Evolutionary conservation across 2,888 invertebrate species (phyloP), one percentile per base, ranked within the genome.

Genomic region (Zygothrica quintamaculata): DNA sequence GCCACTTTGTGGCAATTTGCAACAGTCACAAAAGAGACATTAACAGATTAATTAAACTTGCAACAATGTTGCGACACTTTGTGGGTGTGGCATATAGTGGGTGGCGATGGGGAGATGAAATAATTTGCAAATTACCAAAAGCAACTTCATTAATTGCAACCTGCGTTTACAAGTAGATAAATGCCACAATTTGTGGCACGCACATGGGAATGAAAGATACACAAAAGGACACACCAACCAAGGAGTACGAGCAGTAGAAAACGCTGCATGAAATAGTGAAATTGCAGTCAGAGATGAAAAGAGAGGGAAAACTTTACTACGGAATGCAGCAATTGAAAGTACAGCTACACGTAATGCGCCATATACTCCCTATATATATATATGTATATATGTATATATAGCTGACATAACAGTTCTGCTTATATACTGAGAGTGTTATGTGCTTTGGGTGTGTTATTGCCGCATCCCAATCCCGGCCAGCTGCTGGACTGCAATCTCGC

Each of bases 401-500:
- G 31, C 68, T 64, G 50, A 65, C 58, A 72, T 74, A 74, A 56
- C 48, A n/a, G 15, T 9, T 13, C 55, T n/a, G n/a, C n/a, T 47
- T 67, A 29, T 57, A 7, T 62, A 62, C 25, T 55, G 33, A 31
- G 12, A 11, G 5, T 42, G 15, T 15, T 51, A 42, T 55, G 13
- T 44, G 36, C n/a, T 46, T 31, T 34, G 53, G 71, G 64, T 69
- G 58, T n/a, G n/a, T n/a, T n/a, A n/a, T 64, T 74, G 65, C 53
- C 68, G 66, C 65, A 65, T 64, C 78, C 65, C 52, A 60, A 65
- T 64, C 75, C 65, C 52, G 62, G 66, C 56, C 74, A 76, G 74
- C 73, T 65, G 66, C 70, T 74, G 55, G 33, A 65, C 77, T 80
- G 80, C 77, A 80, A 70, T 77, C 59, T 59, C 65, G 74, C 74